Evolutionary conservation across 2,797 vertebrate genomes (phyloP).

Genomic region (Sebastes steindachneri): DNA sequence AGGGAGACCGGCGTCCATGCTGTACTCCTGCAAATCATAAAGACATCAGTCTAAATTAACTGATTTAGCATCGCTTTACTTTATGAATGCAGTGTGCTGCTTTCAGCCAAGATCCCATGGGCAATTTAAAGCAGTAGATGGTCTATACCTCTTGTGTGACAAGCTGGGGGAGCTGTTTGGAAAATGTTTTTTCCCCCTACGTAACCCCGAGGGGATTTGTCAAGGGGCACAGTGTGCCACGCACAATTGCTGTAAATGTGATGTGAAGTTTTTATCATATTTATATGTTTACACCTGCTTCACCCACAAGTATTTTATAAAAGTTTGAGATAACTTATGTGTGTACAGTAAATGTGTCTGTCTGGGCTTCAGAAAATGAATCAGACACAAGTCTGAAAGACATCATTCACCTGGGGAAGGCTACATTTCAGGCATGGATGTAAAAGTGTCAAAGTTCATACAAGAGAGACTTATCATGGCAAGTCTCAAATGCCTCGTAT

Average conservation of each 20-base stretch:
- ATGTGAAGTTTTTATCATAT: slow-evolving; percentile 63
- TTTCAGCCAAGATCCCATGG: slow-evolving; percentile 49
- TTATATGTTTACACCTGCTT: slow-evolving; percentile 76
- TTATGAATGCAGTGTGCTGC: slow-evolving; percentile 48
- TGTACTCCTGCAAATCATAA: slow-evolving; percentile 68
- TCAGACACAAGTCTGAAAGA: slow-evolving; percentile 71
- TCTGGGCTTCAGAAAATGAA: slow-evolving; percentile 54
- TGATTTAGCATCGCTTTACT: slow-evolving; percentile 57
- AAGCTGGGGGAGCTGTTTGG: slow-evolving; percentile 54
- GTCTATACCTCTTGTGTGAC: slow-evolving; percentile 67
- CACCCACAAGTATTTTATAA: slow-evolving; percentile 66
- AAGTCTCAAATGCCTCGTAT: slow-evolving; percentile 66
- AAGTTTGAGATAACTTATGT: slow-evolving; percentile 58
- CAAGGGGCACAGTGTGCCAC: slow-evolving; percentile 51
- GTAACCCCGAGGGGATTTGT: slow-evolving; percentile 47
- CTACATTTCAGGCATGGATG: slow-evolving; percentile 70
- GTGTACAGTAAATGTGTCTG: slow-evolving; percentile 47
- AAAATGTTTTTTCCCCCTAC: slow-evolving; percentile 41
- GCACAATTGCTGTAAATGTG: slow-evolving; percentile 55
- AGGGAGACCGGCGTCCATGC: slow-evolving; percentile 54
- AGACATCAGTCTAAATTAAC: slow-evolving; percentile 71
- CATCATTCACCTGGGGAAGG: slow-evolving; percentile 71
- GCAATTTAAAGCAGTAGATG: slow-evolving; percentile 45
- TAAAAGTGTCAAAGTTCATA: slow-evolving; percentile 80
- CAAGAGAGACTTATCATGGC: slow-evolving; percentile 70